These are phyloP conservation scores for Takifugu bimaculatus DNA, from an alignment of 2,113 vertebrate genomes.

Conservation along the genomic window DNA sequence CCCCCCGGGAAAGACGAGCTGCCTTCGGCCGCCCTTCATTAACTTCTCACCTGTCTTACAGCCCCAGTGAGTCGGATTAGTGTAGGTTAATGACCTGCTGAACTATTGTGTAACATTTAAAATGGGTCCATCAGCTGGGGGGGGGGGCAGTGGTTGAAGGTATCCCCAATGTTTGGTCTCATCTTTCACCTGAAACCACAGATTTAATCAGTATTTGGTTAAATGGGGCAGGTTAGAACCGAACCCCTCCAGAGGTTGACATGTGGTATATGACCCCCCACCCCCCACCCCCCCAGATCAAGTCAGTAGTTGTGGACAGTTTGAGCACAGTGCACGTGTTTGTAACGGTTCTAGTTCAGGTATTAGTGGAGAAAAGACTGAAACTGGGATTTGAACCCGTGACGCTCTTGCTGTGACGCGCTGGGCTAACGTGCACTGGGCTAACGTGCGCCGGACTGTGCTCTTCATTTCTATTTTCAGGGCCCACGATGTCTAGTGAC, in stretches of 20 bases:
- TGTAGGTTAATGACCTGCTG: too few species aligned
- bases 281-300: too few species aligned
- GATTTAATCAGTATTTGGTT: neutral
- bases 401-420: too few species aligned
- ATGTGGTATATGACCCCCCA: neutral
- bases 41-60: constrained; percentile 1
- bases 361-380: too few species aligned
- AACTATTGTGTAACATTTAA: too few species aligned
- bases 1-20: constrained; percentile 33
- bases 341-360: too few species aligned
- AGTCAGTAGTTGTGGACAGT: too few species aligned
- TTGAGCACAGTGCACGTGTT: too few species aligned
- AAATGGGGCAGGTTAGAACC: neutral
- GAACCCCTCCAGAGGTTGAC: neutral
- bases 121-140: too few species aligned
- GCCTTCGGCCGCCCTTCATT: constrained; percentile 11
- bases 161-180: neutral
- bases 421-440: too few species aligned
- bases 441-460: neutral
- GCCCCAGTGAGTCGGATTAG: too few species aligned
- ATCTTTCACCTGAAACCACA: neutral
- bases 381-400: too few species aligned
- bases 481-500: constrained; percentile 95
- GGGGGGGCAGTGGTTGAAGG: neutral
- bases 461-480: constrained; percentile 16